Conservation (phyloP, 64 coral and sea anemone species). For the Stylophora pistillata region DNA sequence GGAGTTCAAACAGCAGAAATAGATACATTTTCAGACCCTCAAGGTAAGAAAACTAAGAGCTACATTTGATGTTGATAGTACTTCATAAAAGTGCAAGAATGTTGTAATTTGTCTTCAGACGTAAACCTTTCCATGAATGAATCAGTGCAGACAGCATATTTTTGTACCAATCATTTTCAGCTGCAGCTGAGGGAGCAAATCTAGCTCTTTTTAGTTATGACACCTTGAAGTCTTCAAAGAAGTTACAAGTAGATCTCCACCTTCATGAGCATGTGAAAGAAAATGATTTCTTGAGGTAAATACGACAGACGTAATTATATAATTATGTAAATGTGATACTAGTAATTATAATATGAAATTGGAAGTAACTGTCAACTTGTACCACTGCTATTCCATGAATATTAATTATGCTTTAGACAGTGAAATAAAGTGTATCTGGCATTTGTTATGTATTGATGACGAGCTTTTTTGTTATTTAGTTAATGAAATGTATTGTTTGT, state of each 20-base stretch:
- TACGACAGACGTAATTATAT: too few relatives aligned
- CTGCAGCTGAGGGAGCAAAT: slow-evolving; percentile 71
- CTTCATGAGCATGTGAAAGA: slow-evolving; percentile 36
- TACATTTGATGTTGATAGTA: not conserved
- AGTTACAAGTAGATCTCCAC: slow-evolving; percentile 43
- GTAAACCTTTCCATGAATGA: not conserved
- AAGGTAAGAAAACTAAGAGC: not conserved
- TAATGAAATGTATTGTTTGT: too few relatives aligned
- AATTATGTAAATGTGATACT: too few relatives aligned
- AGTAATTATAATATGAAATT: too few relatives aligned
- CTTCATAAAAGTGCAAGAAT: not conserved
- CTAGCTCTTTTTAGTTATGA: slow-evolving; percentile 78
- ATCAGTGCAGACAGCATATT: not conserved
- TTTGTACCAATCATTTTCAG: slow-evolving; percentile 1
- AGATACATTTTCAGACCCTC: slow-evolving; percentile 58
- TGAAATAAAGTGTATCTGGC: too few relatives aligned
- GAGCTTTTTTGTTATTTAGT: too few relatives aligned
- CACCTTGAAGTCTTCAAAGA: slow-evolving; percentile 63
- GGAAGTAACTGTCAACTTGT: too few relatives aligned
- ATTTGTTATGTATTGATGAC: not conserved
- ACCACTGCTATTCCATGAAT: too few relatives aligned
- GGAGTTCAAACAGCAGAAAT: slow-evolving; percentile 72
- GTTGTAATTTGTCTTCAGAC: not conserved
- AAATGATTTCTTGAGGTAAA: not conserved
- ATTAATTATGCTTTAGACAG: too few relatives aligned